Percentiles rank a stretch among this genome's conserved stretches.
Conservation (phyloP, 2,888 invertebrate genomes). For the Mantis religiosa region DNA sequence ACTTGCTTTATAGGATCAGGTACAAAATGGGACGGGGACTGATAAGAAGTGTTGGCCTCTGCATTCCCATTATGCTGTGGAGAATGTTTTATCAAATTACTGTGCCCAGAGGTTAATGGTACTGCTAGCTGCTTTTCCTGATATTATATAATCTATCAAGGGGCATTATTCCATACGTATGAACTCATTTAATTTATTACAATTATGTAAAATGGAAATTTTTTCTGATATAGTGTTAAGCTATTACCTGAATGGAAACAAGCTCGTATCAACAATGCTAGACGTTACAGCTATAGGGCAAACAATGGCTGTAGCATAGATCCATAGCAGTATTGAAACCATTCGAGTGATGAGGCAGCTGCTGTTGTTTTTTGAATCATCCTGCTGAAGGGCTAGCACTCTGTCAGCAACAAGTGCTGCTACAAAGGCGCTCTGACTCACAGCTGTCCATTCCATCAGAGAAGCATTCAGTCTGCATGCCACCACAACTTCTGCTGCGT, state of each 20-base stretch:
- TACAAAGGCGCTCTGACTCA: neutral
- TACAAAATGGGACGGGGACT: too few relatives aligned
- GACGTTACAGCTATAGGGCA: constrained; percentile 10
- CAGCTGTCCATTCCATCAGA: neutral
- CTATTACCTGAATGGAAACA: constrained; percentile 11
- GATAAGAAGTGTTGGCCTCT: too few relatives aligned
- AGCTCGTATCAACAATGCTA: neutral
- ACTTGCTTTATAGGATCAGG: too few relatives aligned
- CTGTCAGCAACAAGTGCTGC: constrained; percentile 22
- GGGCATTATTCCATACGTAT: too few relatives aligned
- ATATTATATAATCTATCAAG: too few relatives aligned
- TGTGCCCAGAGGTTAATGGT: too few relatives aligned
- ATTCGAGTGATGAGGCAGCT: neutral
- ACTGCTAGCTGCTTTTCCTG: too few relatives aligned
- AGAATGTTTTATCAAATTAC: too few relatives aligned
- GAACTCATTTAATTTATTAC: too few relatives aligned
- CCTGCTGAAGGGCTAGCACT: neutral
- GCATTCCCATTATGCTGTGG: too few relatives aligned
- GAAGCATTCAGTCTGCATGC: constrained; percentile 21
- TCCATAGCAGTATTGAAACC: constrained; percentile 9
- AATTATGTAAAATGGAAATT: too few relatives aligned
- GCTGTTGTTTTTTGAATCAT: neutral
- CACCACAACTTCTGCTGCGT: neutral
- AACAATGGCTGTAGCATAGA: constrained; percentile 15
- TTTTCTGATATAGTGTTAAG: too few relatives aligned